Evolutionary conservation across 1,140 invertebrate species (phyloP), one percentile per base, ranked within the genome.

Genomic region (Liolophura sinensis): DNA sequence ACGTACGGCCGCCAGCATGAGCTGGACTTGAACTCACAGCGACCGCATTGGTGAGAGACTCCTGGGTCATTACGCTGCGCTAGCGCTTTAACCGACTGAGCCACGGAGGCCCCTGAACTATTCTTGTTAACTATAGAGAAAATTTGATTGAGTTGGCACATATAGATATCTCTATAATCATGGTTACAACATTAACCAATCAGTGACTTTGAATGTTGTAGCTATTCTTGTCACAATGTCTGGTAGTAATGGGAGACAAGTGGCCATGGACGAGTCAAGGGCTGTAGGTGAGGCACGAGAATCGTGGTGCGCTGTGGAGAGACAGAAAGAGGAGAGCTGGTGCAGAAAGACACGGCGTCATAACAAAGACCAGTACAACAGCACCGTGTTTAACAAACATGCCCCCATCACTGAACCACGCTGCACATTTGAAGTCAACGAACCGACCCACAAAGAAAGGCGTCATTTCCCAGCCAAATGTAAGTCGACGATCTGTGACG

Each of bases 281-380:
- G 49, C 61, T 25, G 51, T 78, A 11, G 75, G 73, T 15, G 73
- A 77, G 31, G 14, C 63, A 0, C 68, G 74, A 55, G 79, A 81
- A 54, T 73, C 79, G 7, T 77, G 79, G 77, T 81, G 79, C 70
- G 73, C 75, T 14, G 78, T 81, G 15, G 79, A 78, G 64, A 64
- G 71, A 65, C 75, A 73, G 66, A 81, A 81, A 62, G 79, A 81
- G 68, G 69, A 78, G 54, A 72, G 62, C 40, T 81, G 78, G 78
- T 76, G 74, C 65, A 67, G 79, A 25, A 75, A 73, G 52, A 64
- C 73, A 47, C 65, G 75, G 48, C 64, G 69, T 58, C 79, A 81
- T 60, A 63, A 71, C 46, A 59, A 68, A 48, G 48, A 69, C 5
- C 72, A 78, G 27, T 73, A 78, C 55, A 61, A 31, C 14, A 81